Evolutionary conservation across 2,113 vertebrate species (phyloP), one percentile per base, ranked within the genome.

Genomic region (Pycnonotus jocosus): DNA sequence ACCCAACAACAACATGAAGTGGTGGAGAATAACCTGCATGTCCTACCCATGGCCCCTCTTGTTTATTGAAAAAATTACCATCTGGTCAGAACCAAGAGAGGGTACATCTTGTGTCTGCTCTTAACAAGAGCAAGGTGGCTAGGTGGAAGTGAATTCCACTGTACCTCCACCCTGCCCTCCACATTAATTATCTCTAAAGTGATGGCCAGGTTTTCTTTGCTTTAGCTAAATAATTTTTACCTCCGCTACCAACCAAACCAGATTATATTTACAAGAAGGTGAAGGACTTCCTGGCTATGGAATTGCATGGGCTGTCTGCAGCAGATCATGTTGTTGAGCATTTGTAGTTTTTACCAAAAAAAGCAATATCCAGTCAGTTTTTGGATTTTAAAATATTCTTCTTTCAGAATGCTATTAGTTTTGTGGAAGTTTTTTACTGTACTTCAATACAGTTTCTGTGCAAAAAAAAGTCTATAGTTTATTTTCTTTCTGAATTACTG

Each of bases 351-450:
- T 56, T 79, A n/a, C 6, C 3, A 42, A 80, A 71, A 33, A 33
- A 58, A 33, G 8, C 20, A 66, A 17, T 47, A 62, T 2, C 7
- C 3, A 53, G 0, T 78, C 0, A 0, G 12, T 30, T 54, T 73
- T 45, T 70, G 4, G 45, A 53, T 68, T 61, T 44, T 3, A 74
- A 78, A 79, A 35, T 19, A 18, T 79, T 73, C 48, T 4, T 66
- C 11, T 84, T 86, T 68, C 42, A 58, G 31, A 28, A 61, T 38
- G 8, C 23, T 61, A 6, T 78, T 53, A 2, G 8, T 78, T 60
- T 44, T 37, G 11, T 15, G 22, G 37, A 8, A 9, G 5, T 42
- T 20, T 93, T 66, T 60, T 15, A 45, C 20, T 50, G 5, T 56
- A 33, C 15, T 77, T 17, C 11, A 51, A 42, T 33, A 35, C 35